Evolutionary conservation across 37 sponge, comb jelly and placozoan species (phyloP).

Genomic region (Ianthella basta): DNA sequence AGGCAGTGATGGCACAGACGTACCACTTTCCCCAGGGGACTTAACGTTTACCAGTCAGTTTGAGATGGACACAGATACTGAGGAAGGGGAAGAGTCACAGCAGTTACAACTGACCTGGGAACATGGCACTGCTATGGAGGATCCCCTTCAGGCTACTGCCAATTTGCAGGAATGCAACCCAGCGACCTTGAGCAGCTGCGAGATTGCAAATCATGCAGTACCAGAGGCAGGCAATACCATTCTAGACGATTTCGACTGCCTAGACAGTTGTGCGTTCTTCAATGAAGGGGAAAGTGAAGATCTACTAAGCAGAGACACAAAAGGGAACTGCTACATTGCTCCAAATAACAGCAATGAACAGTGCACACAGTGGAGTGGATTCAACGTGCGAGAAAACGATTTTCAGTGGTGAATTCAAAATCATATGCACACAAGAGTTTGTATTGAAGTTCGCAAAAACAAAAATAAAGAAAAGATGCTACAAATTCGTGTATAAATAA

Average conservation of each 20-base stretch:
- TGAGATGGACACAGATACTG: slow-evolving; percentile 8
- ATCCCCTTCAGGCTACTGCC: too few species aligned
- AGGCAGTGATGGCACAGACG: background rate
- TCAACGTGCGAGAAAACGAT: background rate
- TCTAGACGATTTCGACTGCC: background rate
- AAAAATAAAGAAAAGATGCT: slow-evolving; percentile 33
- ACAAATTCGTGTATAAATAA: background rate
- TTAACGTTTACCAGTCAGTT: slow-evolving; percentile 4
- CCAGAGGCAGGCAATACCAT: background rate
- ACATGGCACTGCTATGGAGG: background rate
- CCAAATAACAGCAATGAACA: too few species aligned
- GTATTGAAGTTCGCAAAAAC: background rate
- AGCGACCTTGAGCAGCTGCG: too few species aligned
- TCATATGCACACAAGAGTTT: too few species aligned
- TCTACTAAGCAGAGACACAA: too few species aligned
- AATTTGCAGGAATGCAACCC: too few species aligned
- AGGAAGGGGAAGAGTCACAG: background rate
- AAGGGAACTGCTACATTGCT: too few species aligned
- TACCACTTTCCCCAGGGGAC: background rate
- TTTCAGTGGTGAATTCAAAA: background rate
- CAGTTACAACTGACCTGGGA: background rate
- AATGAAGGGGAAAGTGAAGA: background rate
- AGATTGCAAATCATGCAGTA: background rate
- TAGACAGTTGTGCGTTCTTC: background rate
- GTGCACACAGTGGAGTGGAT: too few species aligned